phyloP scores from a whole-genome alignment of 2,888 invertebrate species.

The Tenthredo notha region DNA sequence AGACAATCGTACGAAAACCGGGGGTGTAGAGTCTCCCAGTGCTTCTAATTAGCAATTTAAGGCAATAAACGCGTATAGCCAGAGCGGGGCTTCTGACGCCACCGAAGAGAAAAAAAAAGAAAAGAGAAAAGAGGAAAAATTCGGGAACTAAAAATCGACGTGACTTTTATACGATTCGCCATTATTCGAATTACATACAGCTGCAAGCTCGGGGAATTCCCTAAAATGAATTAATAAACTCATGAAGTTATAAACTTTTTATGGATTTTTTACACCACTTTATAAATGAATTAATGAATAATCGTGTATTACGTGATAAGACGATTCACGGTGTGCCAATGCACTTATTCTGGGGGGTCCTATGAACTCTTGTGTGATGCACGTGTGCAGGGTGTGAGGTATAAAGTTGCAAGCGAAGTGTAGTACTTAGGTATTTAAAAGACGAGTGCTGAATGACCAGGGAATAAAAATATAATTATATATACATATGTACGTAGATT shows the following conservation, averaged over 20 bases:
- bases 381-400: not conserved
- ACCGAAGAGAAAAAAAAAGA: not conserved
- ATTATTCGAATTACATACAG: not conserved
- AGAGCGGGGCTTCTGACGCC: conserved; percentile 11
- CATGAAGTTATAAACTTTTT: not conserved
- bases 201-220: too few species aligned
- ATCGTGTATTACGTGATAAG: not conserved
- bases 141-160: not conserved
- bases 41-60: conserved; percentile 75
- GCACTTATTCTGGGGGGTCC: conserved; percentile 31
- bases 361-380: not conserved
- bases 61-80: conserved; percentile 70
- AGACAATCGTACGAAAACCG: conserved; percentile 63
- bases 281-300: not conserved
- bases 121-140: not conserved
- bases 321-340: not conserved
- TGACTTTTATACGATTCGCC: not conserved
- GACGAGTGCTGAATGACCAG: not conserved
- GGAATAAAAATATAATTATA: conserved; percentile 10
- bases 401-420: not conserved
- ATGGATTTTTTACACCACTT: not conserved
- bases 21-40: conserved; percentile 43
- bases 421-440: not conserved
- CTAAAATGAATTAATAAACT: not conserved
- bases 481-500: not conserved